These are phyloP conservation scores for Drosophila tropicalis DNA, from an alignment of 1,140 invertebrate species.

Conservation along the genomic window DNA sequence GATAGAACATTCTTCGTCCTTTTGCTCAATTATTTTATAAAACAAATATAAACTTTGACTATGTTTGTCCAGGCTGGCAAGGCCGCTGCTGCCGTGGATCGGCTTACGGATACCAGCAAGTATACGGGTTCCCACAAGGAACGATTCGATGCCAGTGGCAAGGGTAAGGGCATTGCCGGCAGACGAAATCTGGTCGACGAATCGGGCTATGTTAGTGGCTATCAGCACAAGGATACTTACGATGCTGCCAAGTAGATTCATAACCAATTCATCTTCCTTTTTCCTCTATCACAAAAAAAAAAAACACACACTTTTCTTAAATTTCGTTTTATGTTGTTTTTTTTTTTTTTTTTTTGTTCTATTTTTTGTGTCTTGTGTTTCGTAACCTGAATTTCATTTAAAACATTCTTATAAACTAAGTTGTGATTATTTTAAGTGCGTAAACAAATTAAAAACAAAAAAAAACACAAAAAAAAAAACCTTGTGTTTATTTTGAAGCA, in stretches of 20 bases:
- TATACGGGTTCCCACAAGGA: conserved; percentile 96
- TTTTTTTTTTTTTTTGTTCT: conserved; percentile 27
- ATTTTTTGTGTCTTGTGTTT: conserved; percentile 24
- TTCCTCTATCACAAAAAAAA: neutral
- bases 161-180: conserved; percentile 94
- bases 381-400: conserved; percentile 60
- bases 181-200: conserved; percentile 90
- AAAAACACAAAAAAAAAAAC: conserved; percentile 53
- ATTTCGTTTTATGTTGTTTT: conserved; percentile 38
- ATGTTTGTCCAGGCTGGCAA: conserved; percentile 84
- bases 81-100: conserved; percentile 90
- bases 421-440: conserved; percentile 75
- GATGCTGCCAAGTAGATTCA: conserved; percentile 84
- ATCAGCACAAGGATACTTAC: conserved; percentile 93
- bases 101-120: conserved; percentile 94
- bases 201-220: conserved; percentile 95
- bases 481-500: conserved; percentile 23
- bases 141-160: conserved; percentile 92
- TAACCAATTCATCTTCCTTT: neutral
- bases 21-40: neutral
- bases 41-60: neutral
- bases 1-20: conserved; percentile 24
- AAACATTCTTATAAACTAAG: conserved; percentile 59
- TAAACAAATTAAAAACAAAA: conserved; percentile 57
- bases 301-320: conserved; percentile 9